Conservation (phyloP, 2,888 invertebrate species). For the Drosophila pseudotalamancana region DNA sequence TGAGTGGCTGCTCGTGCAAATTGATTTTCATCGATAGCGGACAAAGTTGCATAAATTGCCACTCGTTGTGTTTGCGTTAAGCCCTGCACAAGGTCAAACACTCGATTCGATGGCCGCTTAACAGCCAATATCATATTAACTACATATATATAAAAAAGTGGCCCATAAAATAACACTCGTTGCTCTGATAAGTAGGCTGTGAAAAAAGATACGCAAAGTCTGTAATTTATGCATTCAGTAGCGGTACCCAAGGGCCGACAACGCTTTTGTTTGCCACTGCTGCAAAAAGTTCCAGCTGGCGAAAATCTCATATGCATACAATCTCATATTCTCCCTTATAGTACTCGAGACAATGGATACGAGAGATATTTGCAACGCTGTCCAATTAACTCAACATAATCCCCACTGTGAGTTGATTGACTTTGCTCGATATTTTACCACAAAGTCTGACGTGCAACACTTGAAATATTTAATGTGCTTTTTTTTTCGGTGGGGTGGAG, state of each 20-base stretch:
- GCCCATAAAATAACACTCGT: constrained; percentile 36
- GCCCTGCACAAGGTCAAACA: constrained; percentile 48
- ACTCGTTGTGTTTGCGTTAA: constrained; percentile 47
- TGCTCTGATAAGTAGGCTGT: constrained; percentile 30
- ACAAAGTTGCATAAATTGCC: constrained; percentile 60
- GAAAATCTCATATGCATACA: not conserved
- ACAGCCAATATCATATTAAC: constrained; percentile 46
- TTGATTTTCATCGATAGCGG: constrained; percentile 68
- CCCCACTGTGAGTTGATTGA: not conserved
- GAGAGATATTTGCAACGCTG: constrained; percentile 11
- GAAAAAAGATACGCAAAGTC: constrained; percentile 8
- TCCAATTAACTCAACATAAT: constrained; percentile 26
- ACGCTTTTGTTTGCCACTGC: constrained; percentile 12
- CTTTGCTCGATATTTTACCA: constrained; percentile 1
- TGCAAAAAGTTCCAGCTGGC: not conserved
- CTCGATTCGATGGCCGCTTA: constrained; percentile 46
- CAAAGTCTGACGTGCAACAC: constrained; percentile 9
- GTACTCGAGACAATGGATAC: not conserved
- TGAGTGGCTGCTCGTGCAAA: constrained; percentile 45
- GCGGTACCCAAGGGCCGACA: constrained; percentile 25
- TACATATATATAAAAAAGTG: not conserved
- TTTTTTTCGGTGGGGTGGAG: not conserved
- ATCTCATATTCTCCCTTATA: not conserved
- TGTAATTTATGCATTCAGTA: constrained; percentile 50
- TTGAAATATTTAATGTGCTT: constrained; percentile 13